These are phyloP conservation scores for Channa striata DNA, from an alignment of 2,797 vertebrate genomes.

Conservation along the genomic window DNA sequence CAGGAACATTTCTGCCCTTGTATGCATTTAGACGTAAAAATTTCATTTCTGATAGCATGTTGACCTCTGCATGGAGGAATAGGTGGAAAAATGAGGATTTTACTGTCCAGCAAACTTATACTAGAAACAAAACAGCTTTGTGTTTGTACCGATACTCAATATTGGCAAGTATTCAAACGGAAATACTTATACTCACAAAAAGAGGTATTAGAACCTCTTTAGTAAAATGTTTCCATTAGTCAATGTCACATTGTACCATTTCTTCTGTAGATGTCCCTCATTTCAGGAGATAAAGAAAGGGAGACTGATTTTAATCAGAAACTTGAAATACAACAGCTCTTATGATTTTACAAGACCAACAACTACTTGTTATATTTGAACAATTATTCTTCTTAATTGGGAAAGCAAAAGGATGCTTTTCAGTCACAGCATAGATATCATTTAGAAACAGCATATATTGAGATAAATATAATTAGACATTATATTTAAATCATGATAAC, in stretches of 20 bases:
- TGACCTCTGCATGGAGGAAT: no score
- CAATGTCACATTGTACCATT: not conserved
- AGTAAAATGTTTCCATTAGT: not conserved
- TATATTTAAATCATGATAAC: not conserved
- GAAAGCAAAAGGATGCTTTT: not conserved
- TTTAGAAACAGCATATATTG: not conserved
- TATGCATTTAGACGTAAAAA: no score
- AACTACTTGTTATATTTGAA: slow-evolving; percentile 4
- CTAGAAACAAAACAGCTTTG: no score
- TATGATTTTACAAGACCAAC: slow-evolving; percentile 7
- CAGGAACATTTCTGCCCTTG: no score
- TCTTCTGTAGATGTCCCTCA: not conserved
- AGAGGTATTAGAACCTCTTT: no score
- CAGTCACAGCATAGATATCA: not conserved
- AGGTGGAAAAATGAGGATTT: no score
- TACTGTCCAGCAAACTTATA: no score
- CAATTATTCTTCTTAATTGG: slow-evolving; percentile 2
- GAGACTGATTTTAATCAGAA: slow-evolving; percentile 13
- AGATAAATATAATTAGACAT: not conserved
- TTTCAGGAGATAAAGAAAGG: not conserved
- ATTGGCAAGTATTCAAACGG: no score
- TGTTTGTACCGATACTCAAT: no score
- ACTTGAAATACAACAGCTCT: not conserved
- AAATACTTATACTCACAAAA: no score
- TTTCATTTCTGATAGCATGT: no score